phyloP scores from a whole-genome alignment of 2,113 vertebrate species.

The Prunella fulvescens region DNA sequence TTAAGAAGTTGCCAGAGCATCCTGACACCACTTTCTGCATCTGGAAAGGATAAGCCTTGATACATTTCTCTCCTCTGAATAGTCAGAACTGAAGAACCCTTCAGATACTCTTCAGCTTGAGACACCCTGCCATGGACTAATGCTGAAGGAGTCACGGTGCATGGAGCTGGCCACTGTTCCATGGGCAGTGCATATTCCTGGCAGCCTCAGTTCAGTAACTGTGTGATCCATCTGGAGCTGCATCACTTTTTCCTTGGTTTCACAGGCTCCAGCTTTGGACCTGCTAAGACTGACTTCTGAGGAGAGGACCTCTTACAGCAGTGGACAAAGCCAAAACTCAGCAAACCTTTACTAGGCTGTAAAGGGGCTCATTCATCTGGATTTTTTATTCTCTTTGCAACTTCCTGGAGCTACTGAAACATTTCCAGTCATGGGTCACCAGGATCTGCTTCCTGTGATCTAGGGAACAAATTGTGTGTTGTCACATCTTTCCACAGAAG shows the following conservation, averaged over 20 bases:
- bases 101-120: background rate
- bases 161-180: background rate
- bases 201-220: background rate
- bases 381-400: background rate
- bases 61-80: background rate
- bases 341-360: background rate
- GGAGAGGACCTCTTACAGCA: background rate
- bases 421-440: background rate
- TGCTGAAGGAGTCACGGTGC: accelerated
- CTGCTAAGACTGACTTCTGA: background rate
- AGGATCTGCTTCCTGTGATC: background rate
- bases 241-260: background rate
- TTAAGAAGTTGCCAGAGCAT: background rate
- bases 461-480: background rate
- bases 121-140: accelerated
- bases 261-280: background rate
- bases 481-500: background rate
- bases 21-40: background rate
- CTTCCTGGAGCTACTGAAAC: background rate
- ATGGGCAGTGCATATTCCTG: accelerated
- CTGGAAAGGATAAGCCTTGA: background rate
- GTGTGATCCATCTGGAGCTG: background rate
- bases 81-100: background rate
- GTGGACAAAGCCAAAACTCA: background rate
- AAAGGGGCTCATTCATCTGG: background rate